Conservation (phyloP, 2,888 invertebrate genomes). For the Coelinius sp. region DNA sequence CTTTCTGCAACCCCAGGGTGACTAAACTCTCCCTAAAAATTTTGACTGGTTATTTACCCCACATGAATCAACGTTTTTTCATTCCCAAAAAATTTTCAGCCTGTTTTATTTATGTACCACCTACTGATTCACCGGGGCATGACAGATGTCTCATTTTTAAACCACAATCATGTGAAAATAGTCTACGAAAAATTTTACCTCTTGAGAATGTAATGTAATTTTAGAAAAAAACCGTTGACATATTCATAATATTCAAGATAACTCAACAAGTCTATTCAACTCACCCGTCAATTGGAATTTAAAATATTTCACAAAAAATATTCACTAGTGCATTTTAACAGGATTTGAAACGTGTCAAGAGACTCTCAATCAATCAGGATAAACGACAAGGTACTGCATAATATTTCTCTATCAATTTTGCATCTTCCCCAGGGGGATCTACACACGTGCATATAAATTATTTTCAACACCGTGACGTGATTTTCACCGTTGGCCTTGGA, state of each 20-base stretch:
- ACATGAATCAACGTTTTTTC: background rate
- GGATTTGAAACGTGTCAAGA: conserved; percentile 5
- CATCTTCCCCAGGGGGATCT: background rate
- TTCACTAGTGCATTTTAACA: background rate
- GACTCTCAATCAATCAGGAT: conserved; percentile 29
- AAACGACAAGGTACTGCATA: conserved; percentile 8
- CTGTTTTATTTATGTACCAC: conserved; percentile 19
- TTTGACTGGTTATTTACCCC: conserved; percentile 3
- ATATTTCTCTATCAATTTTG: conserved; percentile 5
- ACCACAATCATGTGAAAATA: background rate
- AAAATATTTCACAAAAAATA: background rate
- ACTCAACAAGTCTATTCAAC: background rate
- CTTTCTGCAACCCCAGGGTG: background rate
- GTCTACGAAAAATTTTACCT: too few species aligned
- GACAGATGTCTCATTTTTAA: background rate
- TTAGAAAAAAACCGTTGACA: background rate
- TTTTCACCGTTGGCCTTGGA: background rate
- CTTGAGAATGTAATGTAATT: too few species aligned
- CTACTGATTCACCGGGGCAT: conserved; percentile 3
- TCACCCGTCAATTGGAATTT: background rate
- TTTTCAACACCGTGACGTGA: conserved; percentile 6
- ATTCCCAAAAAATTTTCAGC: conserved; percentile 6
- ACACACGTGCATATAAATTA: conserved; percentile 9
- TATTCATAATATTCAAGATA: background rate
- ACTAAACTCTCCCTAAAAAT: conserved; percentile 16